Conservation (phyloP, 2,113 vertebrate genomes). For the Pollimyrus isidori region DNA sequence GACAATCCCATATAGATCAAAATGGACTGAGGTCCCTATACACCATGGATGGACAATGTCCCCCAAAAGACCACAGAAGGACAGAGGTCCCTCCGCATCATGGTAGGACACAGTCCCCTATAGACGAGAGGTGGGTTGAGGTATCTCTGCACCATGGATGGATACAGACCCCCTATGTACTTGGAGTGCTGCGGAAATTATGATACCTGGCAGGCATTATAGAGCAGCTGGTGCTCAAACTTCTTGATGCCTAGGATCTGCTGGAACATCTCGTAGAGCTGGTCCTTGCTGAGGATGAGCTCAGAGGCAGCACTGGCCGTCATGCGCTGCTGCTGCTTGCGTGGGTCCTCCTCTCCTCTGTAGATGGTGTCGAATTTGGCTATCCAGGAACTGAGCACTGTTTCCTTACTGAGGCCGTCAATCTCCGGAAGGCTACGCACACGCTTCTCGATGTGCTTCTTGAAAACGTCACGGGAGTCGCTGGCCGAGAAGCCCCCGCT, state of each 20-base stretch:
- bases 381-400: constrained; percentile 95
- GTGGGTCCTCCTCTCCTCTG: constrained; percentile 88
- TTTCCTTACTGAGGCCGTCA: constrained; percentile 95
- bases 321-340: constrained; percentile 92
- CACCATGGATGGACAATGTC: not conserved
- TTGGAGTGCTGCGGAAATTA: too few relatives aligned
- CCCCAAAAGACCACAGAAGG: not conserved
- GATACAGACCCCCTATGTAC: not conserved
- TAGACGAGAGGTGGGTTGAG: not conserved
- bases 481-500: constrained; percentile 90
- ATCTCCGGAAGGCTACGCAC: constrained; percentile 95
- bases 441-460: constrained; percentile 97
- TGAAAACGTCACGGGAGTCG: constrained; percentile 93
- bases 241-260: constrained; percentile 97
- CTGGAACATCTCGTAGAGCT: constrained; percentile 99
- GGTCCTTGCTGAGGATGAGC: constrained; percentile 98
- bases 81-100: not conserved
- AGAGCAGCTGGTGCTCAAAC: constrained; percentile 95
- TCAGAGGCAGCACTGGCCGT: constrained; percentile 90
- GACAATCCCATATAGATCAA: not conserved
- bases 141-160: not conserved
- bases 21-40: not conserved
- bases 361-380: constrained; percentile 98
- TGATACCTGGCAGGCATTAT: constrained; percentile 95
- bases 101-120: not conserved